These are phyloP conservation scores for Cryptoprocta ferox DNA, from an alignment of 2,797 vertebrate species.

Conservation along the genomic window DNA sequence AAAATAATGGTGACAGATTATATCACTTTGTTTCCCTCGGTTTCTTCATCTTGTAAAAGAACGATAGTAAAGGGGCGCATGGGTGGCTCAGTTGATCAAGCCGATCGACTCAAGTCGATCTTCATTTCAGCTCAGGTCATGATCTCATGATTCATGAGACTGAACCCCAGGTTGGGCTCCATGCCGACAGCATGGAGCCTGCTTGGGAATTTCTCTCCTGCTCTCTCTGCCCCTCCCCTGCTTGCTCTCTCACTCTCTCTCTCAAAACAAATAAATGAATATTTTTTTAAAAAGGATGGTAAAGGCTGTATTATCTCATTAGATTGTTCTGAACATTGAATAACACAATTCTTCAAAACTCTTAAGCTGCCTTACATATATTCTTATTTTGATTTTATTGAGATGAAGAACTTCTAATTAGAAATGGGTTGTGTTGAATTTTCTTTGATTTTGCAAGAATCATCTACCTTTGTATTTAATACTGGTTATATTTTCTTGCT, in stretches of 20 bases:
- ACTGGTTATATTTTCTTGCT: slow-evolving; percentile 41
- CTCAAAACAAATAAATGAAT: no score
- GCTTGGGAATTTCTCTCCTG: no score
- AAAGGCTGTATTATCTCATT: slow-evolving; percentile 25
- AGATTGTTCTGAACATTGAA: slow-evolving; percentile 30
- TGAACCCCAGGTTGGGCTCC: no score
- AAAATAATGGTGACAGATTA: not conserved
- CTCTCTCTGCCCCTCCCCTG: no score
- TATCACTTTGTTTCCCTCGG: slow-evolving; percentile 50
- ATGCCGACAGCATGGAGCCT: no score
- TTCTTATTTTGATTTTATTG: slow-evolving; percentile 36
- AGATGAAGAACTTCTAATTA: slow-evolving; percentile 36
- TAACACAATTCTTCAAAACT: slow-evolving; percentile 32
- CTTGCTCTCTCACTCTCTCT: no score
- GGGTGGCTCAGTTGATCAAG: no score
- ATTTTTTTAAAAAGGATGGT: slow-evolving; percentile 8
- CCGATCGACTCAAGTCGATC: no score
- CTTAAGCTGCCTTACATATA: slow-evolving; percentile 29
- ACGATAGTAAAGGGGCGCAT: not conserved
- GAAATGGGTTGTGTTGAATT: slow-evolving; percentile 37
- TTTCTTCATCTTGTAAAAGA: slow-evolving; percentile 68
- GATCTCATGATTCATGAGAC: no score
- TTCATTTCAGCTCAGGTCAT: no score
- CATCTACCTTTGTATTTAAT: slow-evolving; percentile 46
- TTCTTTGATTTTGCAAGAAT: slow-evolving; percentile 56